Base-by-base conservation (phyloP, 1,140 invertebrate species). In the Belonocnema kinseyi region DNA sequence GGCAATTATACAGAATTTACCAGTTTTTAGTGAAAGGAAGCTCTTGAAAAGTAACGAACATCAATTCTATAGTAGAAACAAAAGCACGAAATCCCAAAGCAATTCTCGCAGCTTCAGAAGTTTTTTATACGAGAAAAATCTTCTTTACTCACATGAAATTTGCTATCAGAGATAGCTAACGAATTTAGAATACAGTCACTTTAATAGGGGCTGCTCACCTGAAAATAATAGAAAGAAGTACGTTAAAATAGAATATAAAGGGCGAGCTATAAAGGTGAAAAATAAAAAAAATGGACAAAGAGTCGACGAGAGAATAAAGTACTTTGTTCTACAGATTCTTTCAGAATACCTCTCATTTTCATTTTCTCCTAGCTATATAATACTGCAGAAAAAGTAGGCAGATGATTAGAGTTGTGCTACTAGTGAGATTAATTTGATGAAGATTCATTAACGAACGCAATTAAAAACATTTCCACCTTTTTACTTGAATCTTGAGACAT, bases 401-500 rank as follows among this genome's bases (percentile, higher is more conserved):
- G 26, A 33, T 16, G 21, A 3, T 26, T 26, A 12, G 11, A 11
- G 19, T 40, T 3, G 58, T 66, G 5, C 26, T 40, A 66, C 33
- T 66, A 13, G 21, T 14, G 40, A 66, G 58, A 13, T 21, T 54
- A 54, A 7, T n/a, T 66, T 33, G 33, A 66, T 66, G 26, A 66
- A 66, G 58, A 66, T 66, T 16, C 58, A 33, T 21, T 66, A 66
- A 66, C 58, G 19, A 66, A 40, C 40, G 58, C 16, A 66, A 66
- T 66, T 66, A 33, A 66, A 21, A 66, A 33, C 58, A 40, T 40
- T 66, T 56, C 10, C 53, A 19, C n/a, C 10, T 56, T 66, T 66
- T 33, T 33, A 16, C 58, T 66, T 11, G 1, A 66, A 13, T 21
- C 58, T 66, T 12, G 58, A 66, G 58, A 21, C 14, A 66, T 66